Percentiles rank a stretch among this genome's conserved stretches.
These are phyloP conservation scores for Cacoxenus indagator DNA, from an alignment of 2,888 invertebrate species.

Conservation along the genomic window DNA sequence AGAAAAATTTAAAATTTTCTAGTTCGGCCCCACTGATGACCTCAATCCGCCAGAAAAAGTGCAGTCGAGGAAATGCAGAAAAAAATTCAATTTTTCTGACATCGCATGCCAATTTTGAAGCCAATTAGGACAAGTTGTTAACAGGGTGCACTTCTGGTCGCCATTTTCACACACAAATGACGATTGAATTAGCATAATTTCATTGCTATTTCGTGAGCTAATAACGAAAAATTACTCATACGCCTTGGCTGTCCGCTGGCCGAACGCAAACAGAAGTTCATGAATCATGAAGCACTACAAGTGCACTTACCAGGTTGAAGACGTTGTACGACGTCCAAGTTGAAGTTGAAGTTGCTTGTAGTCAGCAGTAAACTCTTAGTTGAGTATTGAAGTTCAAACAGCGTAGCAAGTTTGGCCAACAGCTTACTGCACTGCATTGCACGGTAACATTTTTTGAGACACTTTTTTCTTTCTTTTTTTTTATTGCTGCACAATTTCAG, in stretches of 20 bases:
- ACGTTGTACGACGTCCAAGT: not conserved
- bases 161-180: conserved; percentile 22
- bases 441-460: not conserved
- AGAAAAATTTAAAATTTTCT: too few relatives aligned
- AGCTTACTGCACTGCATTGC: not conserved
- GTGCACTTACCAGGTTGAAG: not conserved
- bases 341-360: not conserved
- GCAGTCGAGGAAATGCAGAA: not conserved
- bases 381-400: not conserved
- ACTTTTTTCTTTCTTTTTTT: not conserved
- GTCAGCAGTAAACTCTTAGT: too few relatives aligned
- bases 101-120: not conserved
- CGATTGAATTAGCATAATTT: conserved; percentile 52
- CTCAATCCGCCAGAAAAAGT: not conserved
- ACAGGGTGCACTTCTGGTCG: not conserved
- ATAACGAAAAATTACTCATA: conserved; percentile 30
- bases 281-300: not conserved
- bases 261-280: not conserved
- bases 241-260: conserved; percentile 28
- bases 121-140: not conserved
- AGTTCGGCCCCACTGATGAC: not conserved
- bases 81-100: not conserved
- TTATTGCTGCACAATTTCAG: not conserved
- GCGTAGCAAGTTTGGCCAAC: not conserved
- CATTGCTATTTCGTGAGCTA: conserved; percentile 17